A percentile compares a stretch with the other conserved stretches of the same genome.
These are phyloP conservation scores for Timema podura DNA, from an alignment of 2,888 invertebrate genomes.

Conservation along the genomic window DNA sequence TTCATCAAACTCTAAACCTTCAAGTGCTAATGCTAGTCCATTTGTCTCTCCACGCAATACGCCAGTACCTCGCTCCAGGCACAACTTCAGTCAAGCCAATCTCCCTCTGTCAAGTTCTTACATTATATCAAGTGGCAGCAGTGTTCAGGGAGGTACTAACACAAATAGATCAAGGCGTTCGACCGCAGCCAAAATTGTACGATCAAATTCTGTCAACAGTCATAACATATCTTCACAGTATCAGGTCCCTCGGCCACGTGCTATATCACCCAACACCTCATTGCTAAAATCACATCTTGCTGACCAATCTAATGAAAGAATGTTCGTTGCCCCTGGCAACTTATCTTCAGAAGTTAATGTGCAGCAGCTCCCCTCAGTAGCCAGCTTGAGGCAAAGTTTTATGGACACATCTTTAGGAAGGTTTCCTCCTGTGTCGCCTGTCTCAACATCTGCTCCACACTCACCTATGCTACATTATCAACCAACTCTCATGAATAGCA, in stretches of 20 bases:
- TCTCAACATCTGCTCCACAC: conserved; percentile 29
- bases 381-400: not conserved
- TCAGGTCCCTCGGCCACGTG: conserved; percentile 15
- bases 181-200: conserved; percentile 21
- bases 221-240: conserved; percentile 11
- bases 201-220: conserved; percentile 28
- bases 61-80: conserved; percentile 56
- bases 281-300: not conserved
- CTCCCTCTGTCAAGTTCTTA: conserved; percentile 19
- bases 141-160: conserved; percentile 16
- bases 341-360: not conserved
- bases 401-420: not conserved
- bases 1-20: conserved; percentile 50
- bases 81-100: conserved; percentile 22
- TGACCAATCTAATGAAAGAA: conserved; percentile 11
- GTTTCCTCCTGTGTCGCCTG: conserved; percentile 19
- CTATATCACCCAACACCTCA: conserved; percentile 13
- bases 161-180: conserved; percentile 15
- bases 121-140: conserved; percentile 27
- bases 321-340: not conserved
- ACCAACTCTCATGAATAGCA: not conserved
- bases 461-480: conserved; percentile 24
- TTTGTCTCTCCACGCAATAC: conserved; percentile 80
- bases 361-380: not conserved
- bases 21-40: conserved; percentile 69